phyloP scores from a whole-genome alignment of 2,113 vertebrate species.

The Hystrix cristata region DNA sequence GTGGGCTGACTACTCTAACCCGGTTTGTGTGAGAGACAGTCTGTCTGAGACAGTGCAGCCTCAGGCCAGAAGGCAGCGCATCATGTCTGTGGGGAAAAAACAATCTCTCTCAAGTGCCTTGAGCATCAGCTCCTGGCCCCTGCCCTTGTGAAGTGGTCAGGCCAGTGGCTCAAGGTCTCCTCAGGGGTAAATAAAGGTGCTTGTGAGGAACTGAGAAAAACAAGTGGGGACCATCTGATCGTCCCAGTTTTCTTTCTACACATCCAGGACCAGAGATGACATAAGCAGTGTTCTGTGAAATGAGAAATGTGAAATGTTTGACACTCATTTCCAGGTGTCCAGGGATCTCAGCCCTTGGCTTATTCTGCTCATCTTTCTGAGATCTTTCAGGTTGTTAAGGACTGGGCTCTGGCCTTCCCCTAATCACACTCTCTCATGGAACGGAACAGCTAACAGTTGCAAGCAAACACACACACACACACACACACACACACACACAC shows the following conservation, averaged over 20 bases:
- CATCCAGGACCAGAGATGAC: not conserved
- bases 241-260: not conserved
- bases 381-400: not conserved
- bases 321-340: not conserved
- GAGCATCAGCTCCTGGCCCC: not conserved
- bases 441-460: not conserved
- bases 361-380: not conserved
- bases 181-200: not conserved
- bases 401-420: not conserved
- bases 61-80: not conserved
- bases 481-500: not conserved
- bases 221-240: not conserved
- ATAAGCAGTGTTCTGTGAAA: not conserved
- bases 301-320: not conserved
- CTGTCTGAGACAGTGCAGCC: not conserved
- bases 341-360: not conserved
- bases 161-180: not conserved
- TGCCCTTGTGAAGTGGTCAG: not conserved
- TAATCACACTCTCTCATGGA: not conserved
- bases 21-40: too few relatives aligned
- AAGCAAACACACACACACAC: not conserved
- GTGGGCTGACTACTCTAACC: not conserved
- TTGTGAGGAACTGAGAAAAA: not conserved
- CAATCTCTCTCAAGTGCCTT: not conserved
- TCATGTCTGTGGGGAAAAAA: not conserved